Evolutionary conservation across 2,797 vertebrate species (phyloP).

Genomic region (Eidolon dupreanum): DNA sequence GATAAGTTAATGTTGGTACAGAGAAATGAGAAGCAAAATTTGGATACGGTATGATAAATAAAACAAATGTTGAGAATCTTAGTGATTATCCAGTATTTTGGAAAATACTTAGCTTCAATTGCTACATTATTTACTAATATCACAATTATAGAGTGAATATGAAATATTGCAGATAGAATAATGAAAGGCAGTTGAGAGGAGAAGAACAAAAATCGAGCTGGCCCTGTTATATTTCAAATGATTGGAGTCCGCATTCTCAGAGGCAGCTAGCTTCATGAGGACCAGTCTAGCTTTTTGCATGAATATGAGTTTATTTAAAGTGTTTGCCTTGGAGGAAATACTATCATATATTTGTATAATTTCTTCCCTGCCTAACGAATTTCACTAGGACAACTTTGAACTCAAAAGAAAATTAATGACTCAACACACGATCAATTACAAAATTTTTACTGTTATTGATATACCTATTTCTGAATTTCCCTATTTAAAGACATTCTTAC

Average conservation of each 20-base stretch:
- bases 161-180: neutral
- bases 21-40: neutral
- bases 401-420: neutral
- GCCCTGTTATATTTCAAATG: neutral
- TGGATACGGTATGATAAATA: neutral
- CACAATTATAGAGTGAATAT: neutral
- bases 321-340: neutral
- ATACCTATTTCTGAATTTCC: neutral
- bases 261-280: neutral
- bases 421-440: neutral
- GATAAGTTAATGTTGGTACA: neutral
- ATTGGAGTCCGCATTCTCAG: neutral
- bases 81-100: neutral
- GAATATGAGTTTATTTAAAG: neutral
- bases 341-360: neutral
- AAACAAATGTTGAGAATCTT: neutral
- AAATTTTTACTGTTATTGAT: neutral
- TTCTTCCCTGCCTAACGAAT: neutral
- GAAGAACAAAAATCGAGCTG: neutral
- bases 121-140: too few species aligned
- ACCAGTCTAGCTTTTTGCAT: neutral
- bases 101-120: neutral
- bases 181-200: neutral
- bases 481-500: neutral
- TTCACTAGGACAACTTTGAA: neutral